phyloP scores from a whole-genome alignment of 2,113 vertebrate genomes.

The Sinocyclocheilus anshuiensis region DNA sequence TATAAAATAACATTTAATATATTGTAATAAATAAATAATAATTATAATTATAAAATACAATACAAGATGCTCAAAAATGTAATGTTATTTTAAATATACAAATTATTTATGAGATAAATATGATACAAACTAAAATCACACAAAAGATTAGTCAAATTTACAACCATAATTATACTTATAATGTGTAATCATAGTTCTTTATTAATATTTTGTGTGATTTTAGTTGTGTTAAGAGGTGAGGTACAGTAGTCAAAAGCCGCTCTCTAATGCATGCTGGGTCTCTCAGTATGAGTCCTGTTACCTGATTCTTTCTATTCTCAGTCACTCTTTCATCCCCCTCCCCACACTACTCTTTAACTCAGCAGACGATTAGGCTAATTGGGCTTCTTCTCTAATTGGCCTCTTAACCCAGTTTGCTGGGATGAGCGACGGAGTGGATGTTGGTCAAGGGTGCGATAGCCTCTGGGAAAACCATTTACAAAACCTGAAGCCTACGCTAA shows the following conservation, averaged over 20 bases:
- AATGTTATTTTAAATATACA: too few relatives aligned
- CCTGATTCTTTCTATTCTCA: constrained; percentile 25
- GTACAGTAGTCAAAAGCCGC: not conserved
- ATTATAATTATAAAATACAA: too few relatives aligned
- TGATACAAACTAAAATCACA: not conserved
- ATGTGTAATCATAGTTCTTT: not conserved
- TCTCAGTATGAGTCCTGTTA: constrained; percentile 25
- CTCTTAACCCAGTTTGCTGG: constrained; percentile 59
- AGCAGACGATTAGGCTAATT: constrained; percentile 52
- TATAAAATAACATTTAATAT: too few relatives aligned
- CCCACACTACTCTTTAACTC: constrained; percentile 45
- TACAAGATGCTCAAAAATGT: too few relatives aligned
- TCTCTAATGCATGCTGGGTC: constrained; percentile 20
- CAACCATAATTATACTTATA: too few relatives aligned
- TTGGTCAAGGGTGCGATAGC: constrained; percentile 31
- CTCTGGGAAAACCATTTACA: constrained; percentile 29
- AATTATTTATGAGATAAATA: not conserved
- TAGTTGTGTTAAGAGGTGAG: not conserved
- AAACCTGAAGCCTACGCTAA: constrained; percentile 36
- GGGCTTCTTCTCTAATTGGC: constrained; percentile 52
- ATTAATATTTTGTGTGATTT: not conserved
- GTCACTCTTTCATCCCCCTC: constrained; percentile 12
- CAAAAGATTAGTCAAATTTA: not conserved
- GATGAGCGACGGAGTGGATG: constrained; percentile 37
- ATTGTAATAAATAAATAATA: too few relatives aligned